These are phyloP conservation scores for Strigamia maritima DNA, from an alignment of 2,888 invertebrate species.

Conservation along the genomic window DNA sequence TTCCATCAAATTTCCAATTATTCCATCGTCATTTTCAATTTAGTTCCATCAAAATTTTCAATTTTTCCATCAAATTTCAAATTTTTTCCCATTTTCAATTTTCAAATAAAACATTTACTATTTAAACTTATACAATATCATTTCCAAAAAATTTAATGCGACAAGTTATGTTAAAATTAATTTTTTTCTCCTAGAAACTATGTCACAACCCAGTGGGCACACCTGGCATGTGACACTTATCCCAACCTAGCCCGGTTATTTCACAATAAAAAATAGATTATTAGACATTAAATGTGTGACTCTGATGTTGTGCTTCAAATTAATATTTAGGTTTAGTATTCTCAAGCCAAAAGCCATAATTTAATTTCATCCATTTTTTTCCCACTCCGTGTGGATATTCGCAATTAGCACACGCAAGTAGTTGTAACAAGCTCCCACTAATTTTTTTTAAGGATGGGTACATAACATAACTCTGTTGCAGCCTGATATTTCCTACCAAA, in stretches of 20 bases:
- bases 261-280: not conserved
- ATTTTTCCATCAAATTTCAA: too few relatives aligned
- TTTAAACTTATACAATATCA: too few relatives aligned
- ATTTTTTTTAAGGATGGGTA: not conserved
- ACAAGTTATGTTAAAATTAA: not conserved
- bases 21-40: too few relatives aligned
- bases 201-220: not conserved
- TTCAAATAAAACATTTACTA: too few relatives aligned
- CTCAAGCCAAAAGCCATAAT: too few relatives aligned
- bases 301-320: not conserved
- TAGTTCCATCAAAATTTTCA: too few relatives aligned
- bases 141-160: too few relatives aligned
- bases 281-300: not conserved
- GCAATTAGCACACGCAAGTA: not conserved
- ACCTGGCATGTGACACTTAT: not conserved
- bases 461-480: not conserved
- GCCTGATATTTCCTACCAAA: not conserved
- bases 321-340: not conserved
- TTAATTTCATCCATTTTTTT: too few relatives aligned
- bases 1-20: too few relatives aligned
- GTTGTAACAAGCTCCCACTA: not conserved
- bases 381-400: not conserved
- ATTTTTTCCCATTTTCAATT: too few relatives aligned
- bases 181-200: not conserved
- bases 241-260: not conserved